phyloP scores from a whole-genome alignment of 2,797 vertebrate species.

The Saxicola maurus region DNA sequence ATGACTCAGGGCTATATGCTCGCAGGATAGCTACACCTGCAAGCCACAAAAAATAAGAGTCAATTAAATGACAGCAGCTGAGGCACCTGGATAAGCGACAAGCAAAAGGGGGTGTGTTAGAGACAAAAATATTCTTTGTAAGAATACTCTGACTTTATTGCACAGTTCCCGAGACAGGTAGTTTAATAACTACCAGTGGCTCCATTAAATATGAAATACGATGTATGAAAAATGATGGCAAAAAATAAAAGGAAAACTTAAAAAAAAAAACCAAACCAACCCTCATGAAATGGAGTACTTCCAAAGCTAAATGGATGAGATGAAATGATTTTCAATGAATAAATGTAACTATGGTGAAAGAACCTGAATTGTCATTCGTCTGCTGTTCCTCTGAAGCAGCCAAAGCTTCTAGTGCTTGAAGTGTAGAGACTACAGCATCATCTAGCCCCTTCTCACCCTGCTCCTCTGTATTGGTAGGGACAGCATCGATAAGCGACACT shows the following conservation, averaged over 20 bases:
- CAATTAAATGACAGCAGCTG: conserved; percentile 74
- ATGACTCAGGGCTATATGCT: conserved; percentile 97
- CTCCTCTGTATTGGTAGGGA: conserved; percentile 83
- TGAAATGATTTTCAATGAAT: conserved; percentile 86
- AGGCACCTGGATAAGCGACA: conserved; percentile 67
- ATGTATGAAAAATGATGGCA: conserved; percentile 55
- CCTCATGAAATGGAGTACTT: conserved; percentile 66
- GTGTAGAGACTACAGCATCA: conserved; percentile 86
- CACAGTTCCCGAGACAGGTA: conserved; percentile 59
- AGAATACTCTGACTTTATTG: conserved; percentile 69
- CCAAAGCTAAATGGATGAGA: conserved; percentile 78
- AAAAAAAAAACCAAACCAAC: conserved; percentile 9
- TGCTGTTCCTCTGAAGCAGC: conserved; percentile 95
- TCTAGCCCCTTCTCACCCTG: conserved; percentile 84
- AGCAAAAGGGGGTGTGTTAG: conserved; percentile 63
- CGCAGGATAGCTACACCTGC: conserved; percentile 97
- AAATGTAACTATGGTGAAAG: conserved; percentile 97
- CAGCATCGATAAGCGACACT: conserved; percentile 95
- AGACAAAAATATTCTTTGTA: conserved; percentile 59
- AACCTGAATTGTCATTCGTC: conserved; percentile 96
- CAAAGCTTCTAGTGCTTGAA: conserved; percentile 91
- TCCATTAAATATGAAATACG: conserved; percentile 61
- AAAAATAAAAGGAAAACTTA: background rate
- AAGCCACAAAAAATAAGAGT: conserved; percentile 80
- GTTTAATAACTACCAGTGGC: conserved; percentile 41